Base-by-base conservation (phyloP, 2,113 vertebrate genomes). In the Toxostoma redivivum region DNA sequence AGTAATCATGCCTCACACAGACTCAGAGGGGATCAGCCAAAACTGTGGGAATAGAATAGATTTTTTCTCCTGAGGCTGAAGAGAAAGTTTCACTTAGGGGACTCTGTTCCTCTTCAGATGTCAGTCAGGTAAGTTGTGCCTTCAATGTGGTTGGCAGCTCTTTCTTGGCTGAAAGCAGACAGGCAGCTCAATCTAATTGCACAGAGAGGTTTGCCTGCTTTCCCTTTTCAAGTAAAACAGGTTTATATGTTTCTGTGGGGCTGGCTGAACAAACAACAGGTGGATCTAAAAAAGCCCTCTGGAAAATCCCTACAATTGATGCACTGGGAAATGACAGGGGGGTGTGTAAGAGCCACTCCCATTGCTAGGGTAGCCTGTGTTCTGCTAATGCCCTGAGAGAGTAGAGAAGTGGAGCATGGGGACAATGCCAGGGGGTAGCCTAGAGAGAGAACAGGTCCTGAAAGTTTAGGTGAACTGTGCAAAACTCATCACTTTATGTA, bases 201-300 rank as follows among this genome's bases (percentile, higher is more conserved):
- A 5, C 27, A n/a, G 70, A n/a, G 86, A 86, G 18, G 80, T 80
- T 79, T 45, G 48, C 25, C 61, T 81, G 60, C 64, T 91, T 94
- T 91, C 65, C 72, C 61, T 91, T 92, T 94, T 86, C 88, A 89
- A 76, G 92, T 79, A 83, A 79, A 96, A 91, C 94, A 94, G 77
- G 91, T 97, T 96, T 82, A 42, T 35, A n/a, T 48, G 45, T 90
- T 88, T 95, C 85, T 58, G 47, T 65, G 70, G 84, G 57, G 70
- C 87, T 92, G 74, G 51, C 42, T 88, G 84, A 95, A 73, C 74
- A 92, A 94, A 95, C 78, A 93, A 82, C 93, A 88, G 81, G 90
- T 94, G 94, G 62, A 85, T 94, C 66, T 93, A 58, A 93, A 96
- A 96, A 92, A 90, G 62, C 58, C n/a, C 60, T 88, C 85, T 85